phyloP scores from a whole-genome alignment of 2,888 invertebrate genomes.

The Melieria omissa region DNA sequence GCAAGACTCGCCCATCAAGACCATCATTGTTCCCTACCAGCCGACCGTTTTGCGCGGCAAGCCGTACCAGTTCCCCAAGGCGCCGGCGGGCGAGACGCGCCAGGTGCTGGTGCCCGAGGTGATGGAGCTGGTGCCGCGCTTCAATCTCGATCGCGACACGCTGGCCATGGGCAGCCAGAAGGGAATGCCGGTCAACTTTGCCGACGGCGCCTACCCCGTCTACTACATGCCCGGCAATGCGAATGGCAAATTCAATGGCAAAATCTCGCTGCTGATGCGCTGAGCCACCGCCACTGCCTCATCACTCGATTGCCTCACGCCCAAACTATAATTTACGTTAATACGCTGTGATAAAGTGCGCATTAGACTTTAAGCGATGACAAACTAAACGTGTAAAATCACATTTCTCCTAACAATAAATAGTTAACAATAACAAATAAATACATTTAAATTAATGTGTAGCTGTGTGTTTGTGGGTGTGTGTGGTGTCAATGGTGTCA shows the following conservation, averaged over 20 bases:
- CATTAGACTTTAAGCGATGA: too few relatives aligned
- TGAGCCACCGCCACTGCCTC: not conserved
- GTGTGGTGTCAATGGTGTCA: too few relatives aligned
- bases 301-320: slow-evolving; percentile 11
- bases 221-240: slow-evolving; percentile 54
- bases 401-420: not conserved
- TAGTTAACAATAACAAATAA: not conserved
- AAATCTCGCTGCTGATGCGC: slow-evolving; percentile 47
- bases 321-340: slow-evolving; percentile 16
- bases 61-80: slow-evolving; percentile 44
- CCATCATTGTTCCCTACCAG: slow-evolving; percentile 50
- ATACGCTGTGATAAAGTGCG: slow-evolving; percentile 44
- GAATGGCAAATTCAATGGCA: slow-evolving; percentile 55
- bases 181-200: slow-evolving; percentile 47
- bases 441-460: not conserved
- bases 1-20: slow-evolving; percentile 48
- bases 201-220: slow-evolving; percentile 55
- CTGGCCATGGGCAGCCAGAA: slow-evolving; percentile 42
- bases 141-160: slow-evolving; percentile 40
- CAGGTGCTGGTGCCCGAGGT: slow-evolving; percentile 43
- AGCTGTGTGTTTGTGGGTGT: too few relatives aligned
- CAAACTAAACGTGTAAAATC: too few relatives aligned
- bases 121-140: slow-evolving; percentile 42
- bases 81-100: slow-evolving; percentile 34
- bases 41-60: slow-evolving; percentile 36